These are phyloP conservation scores for Cyprinus carpio DNA, from an alignment of 2,113 vertebrate species.

Conservation along the genomic window DNA sequence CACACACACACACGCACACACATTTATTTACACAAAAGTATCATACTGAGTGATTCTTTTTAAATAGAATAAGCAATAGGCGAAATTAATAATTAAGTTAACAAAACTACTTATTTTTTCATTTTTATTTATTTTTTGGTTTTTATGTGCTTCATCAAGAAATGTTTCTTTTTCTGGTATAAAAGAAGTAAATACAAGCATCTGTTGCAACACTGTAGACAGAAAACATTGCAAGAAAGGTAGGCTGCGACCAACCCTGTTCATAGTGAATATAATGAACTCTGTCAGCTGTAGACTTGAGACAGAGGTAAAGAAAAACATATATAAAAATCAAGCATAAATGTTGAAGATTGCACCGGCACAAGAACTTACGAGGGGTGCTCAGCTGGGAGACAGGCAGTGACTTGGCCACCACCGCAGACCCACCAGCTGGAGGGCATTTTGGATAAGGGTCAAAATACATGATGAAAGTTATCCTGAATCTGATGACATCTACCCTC, in stretches of 20 bases:
- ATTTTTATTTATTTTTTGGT: not conserved
- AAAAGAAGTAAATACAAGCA: not conserved
- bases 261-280: conserved; percentile 17
- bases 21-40: no score
- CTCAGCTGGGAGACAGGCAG: conserved; percentile 36
- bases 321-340: not conserved
- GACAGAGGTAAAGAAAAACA: conserved; percentile 13
- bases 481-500: conserved; percentile 41
- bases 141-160: not conserved
- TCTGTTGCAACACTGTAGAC: conserved; percentile 16
- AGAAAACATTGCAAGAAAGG: not conserved
- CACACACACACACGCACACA: no score
- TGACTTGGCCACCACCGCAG: conserved; percentile 28
- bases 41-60: not conserved
- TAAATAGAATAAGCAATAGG: not conserved
- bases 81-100: not conserved
- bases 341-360: not conserved
- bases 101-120: no score
- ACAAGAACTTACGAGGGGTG: not conserved
- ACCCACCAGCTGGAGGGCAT: conserved; percentile 44
- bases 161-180: not conserved
- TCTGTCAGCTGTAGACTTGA: conserved; percentile 18
- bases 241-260: not conserved
- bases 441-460: conserved; percentile 44
- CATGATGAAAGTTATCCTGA: conserved; percentile 43